A percentile compares a stretch with the other conserved stretches of the same genome.
Conservation (phyloP, 2,888 invertebrate genomes). For the Gasteruption jaculator region DNA sequence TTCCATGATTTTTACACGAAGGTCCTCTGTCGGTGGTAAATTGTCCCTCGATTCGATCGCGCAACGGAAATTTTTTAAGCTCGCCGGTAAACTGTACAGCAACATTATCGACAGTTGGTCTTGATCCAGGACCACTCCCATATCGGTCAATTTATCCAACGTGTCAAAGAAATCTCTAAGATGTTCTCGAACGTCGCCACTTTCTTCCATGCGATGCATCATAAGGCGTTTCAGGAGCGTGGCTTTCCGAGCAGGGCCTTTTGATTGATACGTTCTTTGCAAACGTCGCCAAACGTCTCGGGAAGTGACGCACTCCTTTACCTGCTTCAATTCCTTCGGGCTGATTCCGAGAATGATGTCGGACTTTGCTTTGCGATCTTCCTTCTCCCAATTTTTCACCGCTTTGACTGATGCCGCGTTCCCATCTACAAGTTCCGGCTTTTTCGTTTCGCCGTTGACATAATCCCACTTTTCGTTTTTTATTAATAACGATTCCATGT, state of each 20-base stretch:
- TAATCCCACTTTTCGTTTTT: not conserved
- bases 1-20: too few relatives aligned
- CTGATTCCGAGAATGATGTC: constrained; percentile 8
- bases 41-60: constrained; percentile 41
- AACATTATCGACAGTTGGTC: constrained; percentile 16
- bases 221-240: constrained; percentile 6
- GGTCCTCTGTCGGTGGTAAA: constrained; percentile 30
- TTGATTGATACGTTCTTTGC: not conserved
- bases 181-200: constrained; percentile 18
- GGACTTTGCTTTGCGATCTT: constrained; percentile 4
- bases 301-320: constrained; percentile 4
- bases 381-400: not conserved
- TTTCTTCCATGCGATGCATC: not conserved
- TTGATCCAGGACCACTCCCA: too few relatives aligned
- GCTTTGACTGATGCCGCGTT: not conserved
- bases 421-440: not conserved
- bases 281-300: constrained; percentile 6
- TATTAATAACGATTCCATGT: not conserved
- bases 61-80: constrained; percentile 33
- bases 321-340: constrained; percentile 9
- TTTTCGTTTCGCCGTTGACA: not conserved
- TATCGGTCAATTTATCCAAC: too few relatives aligned
- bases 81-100: constrained; percentile 19
- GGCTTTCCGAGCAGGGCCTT: constrained; percentile 5
- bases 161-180: constrained; percentile 16